Evolutionary conservation across 2,797 vertebrate species (phyloP), one percentile per base, ranked within the genome.

Genomic region (Holocentrus rufus): DNA sequence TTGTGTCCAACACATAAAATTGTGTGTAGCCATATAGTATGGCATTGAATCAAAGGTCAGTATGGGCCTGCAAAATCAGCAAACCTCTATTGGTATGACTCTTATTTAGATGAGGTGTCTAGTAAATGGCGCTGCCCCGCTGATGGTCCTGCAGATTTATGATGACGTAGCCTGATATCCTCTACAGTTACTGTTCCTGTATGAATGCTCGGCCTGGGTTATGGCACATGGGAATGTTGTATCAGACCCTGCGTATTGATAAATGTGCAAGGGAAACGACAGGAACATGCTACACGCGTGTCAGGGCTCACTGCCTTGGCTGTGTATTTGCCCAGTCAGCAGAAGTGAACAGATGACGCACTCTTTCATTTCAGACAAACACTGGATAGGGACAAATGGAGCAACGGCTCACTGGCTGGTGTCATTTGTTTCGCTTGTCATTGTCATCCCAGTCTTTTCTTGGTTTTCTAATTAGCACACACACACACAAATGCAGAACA

Each of bases 401-500:
- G 81, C 81, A 47, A 69, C 30, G 55, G 69, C 71, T 84, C 76
- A 60, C 49, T 4, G 71, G 81, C 77, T 65, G 83, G 65, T 85
- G 84, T 88, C 87, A 87, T 89, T 87, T 75, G 56, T 91, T 87
- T 78, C 63, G 69, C 77, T 76, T 87, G 83, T 90, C 87, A 81
- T 68, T 79, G 79, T 81, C 82, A 70, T 77, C 73, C 69, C 67
- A 73, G 83, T 87, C 83, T 85, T 86, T 78, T 79, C 79, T 82
- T 82, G 71, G 71, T 85, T 85, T 56, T 72, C 61, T 87, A 92
- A 92, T 91, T 90, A 85, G 74, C 86, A 60, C 64, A 73, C 59
- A 34, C 68, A 84, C 77, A 71, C 77, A 22, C 52, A 22, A 83
- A 86, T 86, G 85, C 75, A 66, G 58, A 85, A 78, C 79, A 86